Percentiles rank a stretch among this genome's conserved stretches.
Conservation (phyloP, 2,797 vertebrate genomes). For the Bovichtus diacanthus region DNA sequence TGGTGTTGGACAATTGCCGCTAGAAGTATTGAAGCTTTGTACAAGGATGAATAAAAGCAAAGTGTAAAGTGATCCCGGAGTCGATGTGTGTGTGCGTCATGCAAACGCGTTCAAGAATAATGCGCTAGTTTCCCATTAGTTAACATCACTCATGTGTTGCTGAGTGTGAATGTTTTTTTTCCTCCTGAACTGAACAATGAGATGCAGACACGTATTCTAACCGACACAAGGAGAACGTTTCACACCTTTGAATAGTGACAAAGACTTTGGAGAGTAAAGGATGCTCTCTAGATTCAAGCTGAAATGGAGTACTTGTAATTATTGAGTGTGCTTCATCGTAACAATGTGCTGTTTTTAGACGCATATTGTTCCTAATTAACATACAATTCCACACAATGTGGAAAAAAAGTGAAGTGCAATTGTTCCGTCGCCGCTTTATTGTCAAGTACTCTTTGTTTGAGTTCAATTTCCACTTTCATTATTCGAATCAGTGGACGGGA, state of each 20-base stretch:
- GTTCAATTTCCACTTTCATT: background rate
- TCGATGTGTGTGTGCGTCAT: background rate
- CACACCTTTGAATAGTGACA: constrained; percentile 20
- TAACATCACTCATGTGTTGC: background rate
- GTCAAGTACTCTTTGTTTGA: background rate
- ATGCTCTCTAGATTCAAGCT: constrained; percentile 1
- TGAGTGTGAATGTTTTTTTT: background rate
- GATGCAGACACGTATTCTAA: background rate
- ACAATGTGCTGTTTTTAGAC: background rate
- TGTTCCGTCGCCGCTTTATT: background rate
- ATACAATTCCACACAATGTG: background rate
- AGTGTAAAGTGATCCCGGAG: background rate
- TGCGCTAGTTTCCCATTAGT: background rate
- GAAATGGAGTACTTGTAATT: background rate
- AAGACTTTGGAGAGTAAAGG: background rate
- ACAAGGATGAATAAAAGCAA: background rate
- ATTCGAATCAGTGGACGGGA: background rate
- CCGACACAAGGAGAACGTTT: background rate
- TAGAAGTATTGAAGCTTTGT: background rate
- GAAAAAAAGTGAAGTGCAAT: background rate
- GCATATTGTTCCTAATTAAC: background rate
- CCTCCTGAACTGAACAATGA: background rate
- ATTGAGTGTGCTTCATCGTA: background rate
- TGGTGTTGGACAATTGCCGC: too few relatives aligned
- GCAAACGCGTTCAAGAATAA: background rate